phyloP scores from a whole-genome alignment of 2,113 vertebrate species.

The Chiloscyllium plagiosum region DNA sequence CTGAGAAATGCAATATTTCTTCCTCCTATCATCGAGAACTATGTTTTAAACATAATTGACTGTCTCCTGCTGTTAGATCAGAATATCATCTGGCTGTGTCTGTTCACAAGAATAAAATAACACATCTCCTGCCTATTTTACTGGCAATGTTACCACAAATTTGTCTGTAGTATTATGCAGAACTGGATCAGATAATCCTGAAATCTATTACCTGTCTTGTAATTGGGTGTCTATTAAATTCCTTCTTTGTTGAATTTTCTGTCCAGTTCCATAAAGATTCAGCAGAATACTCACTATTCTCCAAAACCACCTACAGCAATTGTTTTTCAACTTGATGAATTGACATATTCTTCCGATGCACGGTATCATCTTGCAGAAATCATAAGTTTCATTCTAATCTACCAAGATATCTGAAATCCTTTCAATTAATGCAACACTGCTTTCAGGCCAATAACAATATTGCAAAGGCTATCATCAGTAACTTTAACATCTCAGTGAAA shows the following conservation, averaged over 20 bases:
- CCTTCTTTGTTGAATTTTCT: not conserved
- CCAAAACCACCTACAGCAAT: not conserved
- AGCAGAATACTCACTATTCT: not conserved
- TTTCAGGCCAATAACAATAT: not conserved
- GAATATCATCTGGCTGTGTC: not conserved
- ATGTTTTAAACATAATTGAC: not conserved
- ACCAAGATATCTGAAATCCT: not conserved
- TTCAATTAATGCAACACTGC: not conserved
- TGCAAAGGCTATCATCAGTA: not conserved
- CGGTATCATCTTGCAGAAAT: not conserved
- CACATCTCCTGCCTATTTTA: not conserved
- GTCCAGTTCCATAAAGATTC: too few species aligned
- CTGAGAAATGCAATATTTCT: not conserved
- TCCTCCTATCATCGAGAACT: not conserved
- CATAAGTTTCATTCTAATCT: too few species aligned
- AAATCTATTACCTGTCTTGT: not conserved
- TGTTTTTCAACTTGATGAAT: not conserved
- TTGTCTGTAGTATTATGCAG: not conserved
- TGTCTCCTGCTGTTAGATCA: slow-evolving; percentile 1
- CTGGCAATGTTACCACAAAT: not conserved
- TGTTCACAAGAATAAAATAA: slow-evolving; percentile 14
- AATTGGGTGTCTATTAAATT: not conserved
- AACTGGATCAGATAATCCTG: not conserved
- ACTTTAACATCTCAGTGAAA: not conserved
- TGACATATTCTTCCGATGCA: not conserved